Conservation (phyloP, 2,888 invertebrate species). For the Lamellibrachia columna region DNA sequence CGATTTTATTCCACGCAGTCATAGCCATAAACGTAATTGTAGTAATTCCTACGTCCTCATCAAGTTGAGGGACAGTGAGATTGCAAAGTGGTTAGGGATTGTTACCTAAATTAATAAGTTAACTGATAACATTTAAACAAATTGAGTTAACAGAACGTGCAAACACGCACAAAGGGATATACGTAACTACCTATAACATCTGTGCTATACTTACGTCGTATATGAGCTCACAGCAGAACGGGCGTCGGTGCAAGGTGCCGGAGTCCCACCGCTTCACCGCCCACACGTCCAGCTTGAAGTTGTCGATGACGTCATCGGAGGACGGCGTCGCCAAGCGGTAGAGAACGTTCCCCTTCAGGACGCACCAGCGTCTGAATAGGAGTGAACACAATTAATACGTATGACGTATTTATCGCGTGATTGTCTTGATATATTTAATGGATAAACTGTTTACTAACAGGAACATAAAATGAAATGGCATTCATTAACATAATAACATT, state of each 20-base stretch:
- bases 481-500: neutral
- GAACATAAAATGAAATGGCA: no score
- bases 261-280: neutral
- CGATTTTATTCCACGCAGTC: neutral
- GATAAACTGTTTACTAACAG: no score
- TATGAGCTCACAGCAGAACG: neutral
- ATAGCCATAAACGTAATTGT: neutral
- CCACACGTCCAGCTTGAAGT: neutral
- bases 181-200: neutral
- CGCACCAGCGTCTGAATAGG: neutral
- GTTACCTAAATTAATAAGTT: neutral
- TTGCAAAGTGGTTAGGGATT: neutral
- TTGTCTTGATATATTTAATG: neutral
- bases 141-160: neutral
- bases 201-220: slow-evolving; percentile 6
- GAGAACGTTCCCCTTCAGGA: neutral
- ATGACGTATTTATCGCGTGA: neutral
- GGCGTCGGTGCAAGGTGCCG: neutral
- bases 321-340: neutral
- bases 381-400: neutral
- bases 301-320: slow-evolving; percentile 12
- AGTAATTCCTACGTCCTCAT: neutral
- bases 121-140: neutral
- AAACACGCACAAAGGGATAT: neutral
- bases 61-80: neutral